Percentiles rank a stretch among this genome's conserved stretches.
Evolutionary conservation across 2,113 vertebrate species (phyloP).

Genomic region (Xiphophorus couchianus): DNA sequence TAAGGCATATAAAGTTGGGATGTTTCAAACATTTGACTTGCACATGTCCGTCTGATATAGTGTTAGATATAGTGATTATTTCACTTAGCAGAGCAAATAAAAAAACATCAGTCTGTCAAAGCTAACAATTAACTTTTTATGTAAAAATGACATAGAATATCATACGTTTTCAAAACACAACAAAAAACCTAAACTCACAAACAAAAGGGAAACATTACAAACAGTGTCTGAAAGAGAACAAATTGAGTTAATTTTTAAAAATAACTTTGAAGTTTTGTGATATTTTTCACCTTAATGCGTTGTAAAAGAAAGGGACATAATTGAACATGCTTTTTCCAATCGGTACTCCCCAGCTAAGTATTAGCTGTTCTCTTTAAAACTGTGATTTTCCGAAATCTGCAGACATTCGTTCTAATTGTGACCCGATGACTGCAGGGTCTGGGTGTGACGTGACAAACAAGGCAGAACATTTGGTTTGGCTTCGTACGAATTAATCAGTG

Average conservation of each 20-base stretch:
- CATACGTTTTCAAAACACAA: not conserved
- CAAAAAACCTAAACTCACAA: not conserved
- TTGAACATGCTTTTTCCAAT: not conserved
- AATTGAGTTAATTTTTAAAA: not conserved
- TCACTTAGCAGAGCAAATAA: not conserved
- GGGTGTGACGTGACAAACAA: constrained; percentile 79
- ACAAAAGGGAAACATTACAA: not conserved
- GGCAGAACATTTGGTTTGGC: constrained; percentile 85
- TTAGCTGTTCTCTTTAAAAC: not conserved
- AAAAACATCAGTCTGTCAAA: not conserved
- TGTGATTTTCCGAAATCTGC: not conserved
- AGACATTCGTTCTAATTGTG: not conserved
- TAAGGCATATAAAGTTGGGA: not conserved
- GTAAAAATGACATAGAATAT: not conserved
- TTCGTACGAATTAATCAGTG: constrained; percentile 83
- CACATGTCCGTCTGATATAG: not conserved
- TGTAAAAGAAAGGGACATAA: not conserved
- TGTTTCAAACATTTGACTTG: not conserved
- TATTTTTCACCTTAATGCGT: not conserved
- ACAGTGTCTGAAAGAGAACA: not conserved
- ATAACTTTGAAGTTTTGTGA: not conserved
- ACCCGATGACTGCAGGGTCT: constrained; percentile 53
- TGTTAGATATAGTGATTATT: not conserved
- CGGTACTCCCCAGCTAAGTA: not conserved
- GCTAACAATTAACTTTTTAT: not conserved